These are phyloP conservation scores for Petromus typicus DNA, from an alignment of 2,113 vertebrate species.

Conservation along the genomic window DNA sequence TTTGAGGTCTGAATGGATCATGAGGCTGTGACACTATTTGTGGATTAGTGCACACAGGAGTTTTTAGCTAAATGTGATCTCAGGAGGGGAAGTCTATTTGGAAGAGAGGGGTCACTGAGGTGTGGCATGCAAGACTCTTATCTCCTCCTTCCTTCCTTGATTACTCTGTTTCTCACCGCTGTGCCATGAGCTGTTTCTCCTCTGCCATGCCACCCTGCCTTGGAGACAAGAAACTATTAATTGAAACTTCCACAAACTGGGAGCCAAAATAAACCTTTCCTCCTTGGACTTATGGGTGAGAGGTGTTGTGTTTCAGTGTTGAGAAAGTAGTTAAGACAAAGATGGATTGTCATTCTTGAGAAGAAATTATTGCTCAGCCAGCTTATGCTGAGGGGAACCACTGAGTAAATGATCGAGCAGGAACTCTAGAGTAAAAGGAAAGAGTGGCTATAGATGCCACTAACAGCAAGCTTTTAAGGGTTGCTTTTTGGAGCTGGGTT, in stretches of 20 bases:
- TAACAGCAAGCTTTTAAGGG: background rate
- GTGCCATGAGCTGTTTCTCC: background rate
- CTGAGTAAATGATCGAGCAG: background rate
- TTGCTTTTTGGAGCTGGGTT: background rate
- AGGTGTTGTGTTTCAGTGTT: background rate
- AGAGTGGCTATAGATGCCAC: background rate
- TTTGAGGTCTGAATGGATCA: background rate
- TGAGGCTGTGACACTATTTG: background rate
- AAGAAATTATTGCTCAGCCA: constrained; percentile 16
- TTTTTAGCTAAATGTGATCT: background rate
- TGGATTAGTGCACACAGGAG: background rate
- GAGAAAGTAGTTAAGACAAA: background rate
- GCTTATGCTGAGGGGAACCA: background rate
- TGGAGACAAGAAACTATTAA: background rate
- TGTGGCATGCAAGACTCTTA: background rate
- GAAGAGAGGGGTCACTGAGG: background rate
- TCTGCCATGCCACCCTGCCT: background rate
- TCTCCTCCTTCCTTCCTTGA: background rate
- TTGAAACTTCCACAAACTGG: background rate
- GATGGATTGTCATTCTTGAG: background rate
- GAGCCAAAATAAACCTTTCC: background rate
- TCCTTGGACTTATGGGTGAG: background rate
- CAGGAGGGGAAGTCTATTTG: background rate
- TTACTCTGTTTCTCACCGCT: background rate
- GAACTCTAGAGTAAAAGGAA: background rate